Percentiles rank a stretch among this genome's conserved stretches.
phyloP scores from a whole-genome alignment of 2,113 vertebrate genomes.

The Aix galericulata region DNA sequence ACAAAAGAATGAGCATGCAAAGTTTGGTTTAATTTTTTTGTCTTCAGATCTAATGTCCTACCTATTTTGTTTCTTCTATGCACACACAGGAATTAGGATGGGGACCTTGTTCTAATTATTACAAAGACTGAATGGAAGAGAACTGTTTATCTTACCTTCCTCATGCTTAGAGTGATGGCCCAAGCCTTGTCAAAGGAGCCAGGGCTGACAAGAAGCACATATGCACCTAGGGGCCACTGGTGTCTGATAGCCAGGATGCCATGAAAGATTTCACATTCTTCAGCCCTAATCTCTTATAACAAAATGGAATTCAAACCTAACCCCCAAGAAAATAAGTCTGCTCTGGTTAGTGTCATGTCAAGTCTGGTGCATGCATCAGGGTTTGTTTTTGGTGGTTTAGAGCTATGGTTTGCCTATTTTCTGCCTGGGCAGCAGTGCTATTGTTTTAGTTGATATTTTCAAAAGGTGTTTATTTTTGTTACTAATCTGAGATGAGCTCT shows the following conservation, averaged over 20 bases:
- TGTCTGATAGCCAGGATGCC: constrained; percentile 7
- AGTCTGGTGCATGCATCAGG: background rate
- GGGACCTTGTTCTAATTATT: background rate
- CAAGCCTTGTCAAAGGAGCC: background rate
- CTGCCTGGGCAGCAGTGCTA: constrained; percentile 17
- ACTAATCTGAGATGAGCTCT: constrained; percentile 45
- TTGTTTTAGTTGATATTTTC: constrained; percentile 48
- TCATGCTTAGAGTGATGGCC: background rate
- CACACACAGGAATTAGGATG: background rate
- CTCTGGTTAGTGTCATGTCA: background rate
- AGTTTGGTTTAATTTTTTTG: background rate
- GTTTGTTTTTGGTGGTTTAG: constrained; percentile 52
- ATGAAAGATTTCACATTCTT: constrained; percentile 46
- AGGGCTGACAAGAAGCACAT: background rate
- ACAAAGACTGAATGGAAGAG: background rate
- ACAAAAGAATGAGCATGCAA: background rate
- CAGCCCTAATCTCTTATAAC: constrained; percentile 50
- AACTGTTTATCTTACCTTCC: background rate
- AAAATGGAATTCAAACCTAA: constrained; percentile 40
- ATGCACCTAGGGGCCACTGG: rapidly evolving
- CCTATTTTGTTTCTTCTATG: background rate
- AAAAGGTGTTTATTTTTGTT: constrained; percentile 54
- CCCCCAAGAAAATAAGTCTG: background rate
- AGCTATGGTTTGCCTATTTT: constrained; percentile 30
- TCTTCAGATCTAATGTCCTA: background rate